Evolutionary conservation across 2,113 vertebrate species (phyloP).

Genomic region (Coptodon rendalli): DNA sequence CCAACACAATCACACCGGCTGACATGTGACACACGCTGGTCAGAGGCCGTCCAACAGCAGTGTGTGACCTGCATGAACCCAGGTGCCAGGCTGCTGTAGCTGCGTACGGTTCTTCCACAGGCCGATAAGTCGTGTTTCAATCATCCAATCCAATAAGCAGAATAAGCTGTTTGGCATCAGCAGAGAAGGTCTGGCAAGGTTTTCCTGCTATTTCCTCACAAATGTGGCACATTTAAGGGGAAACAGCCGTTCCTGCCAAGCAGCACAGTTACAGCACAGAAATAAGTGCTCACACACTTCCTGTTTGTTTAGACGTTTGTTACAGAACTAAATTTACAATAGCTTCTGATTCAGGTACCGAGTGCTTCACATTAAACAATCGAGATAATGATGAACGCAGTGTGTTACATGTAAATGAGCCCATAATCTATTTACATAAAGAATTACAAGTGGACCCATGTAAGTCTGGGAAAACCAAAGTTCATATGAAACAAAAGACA

Average conservation of each 20-base stretch:
- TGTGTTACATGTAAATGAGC: background rate
- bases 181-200: background rate
- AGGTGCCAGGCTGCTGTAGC: background rate
- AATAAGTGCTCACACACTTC: background rate
- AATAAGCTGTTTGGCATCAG: background rate
- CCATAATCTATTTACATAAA: background rate
- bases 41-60: background rate
- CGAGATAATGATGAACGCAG: background rate
- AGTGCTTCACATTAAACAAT: background rate
- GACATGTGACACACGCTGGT: background rate
- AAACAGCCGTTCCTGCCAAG: background rate
- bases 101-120: background rate
- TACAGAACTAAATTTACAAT: background rate
- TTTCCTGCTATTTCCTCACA: background rate
- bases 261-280: accelerated
- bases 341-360: background rate
- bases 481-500: accelerated
- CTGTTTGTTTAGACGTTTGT: background rate
- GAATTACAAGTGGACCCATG: background rate
- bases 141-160: background rate
- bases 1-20: accelerated
- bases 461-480: background rate
- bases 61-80: background rate
- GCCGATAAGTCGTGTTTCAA: background rate
- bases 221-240: background rate